These are phyloP conservation scores for Thripadectes ignobilis DNA, from an alignment of 2,797 vertebrate genomes.

Conservation along the genomic window DNA sequence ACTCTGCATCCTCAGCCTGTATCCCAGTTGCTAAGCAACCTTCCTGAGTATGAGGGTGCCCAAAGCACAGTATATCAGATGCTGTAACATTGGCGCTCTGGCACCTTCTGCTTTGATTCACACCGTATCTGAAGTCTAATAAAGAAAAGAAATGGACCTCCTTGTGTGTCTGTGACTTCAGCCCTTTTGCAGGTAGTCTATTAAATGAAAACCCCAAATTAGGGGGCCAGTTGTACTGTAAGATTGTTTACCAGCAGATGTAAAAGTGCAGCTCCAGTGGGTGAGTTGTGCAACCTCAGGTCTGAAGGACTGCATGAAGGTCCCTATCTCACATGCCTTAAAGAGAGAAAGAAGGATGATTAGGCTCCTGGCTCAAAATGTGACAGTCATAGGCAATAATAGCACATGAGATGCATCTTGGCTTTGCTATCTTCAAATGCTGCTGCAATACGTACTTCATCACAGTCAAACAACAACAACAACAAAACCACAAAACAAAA, in stretches of 20 bases:
- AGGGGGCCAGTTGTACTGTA: not conserved
- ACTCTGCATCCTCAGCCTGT: constrained; percentile 19
- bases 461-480: not conserved
- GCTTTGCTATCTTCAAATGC: not conserved
- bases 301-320: not conserved
- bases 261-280: not conserved
- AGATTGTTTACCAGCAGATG: not conserved
- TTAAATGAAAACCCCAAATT: not conserved
- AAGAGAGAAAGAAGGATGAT: not conserved
- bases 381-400: not conserved
- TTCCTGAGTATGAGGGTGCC: constrained; percentile 23
- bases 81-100: not conserved
- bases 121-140: not conserved
- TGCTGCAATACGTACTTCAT: not conserved
- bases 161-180: not conserved
- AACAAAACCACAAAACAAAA: not conserved
- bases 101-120: constrained; percentile 37
- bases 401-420: not conserved
- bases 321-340: not conserved
- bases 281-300: fast-evolving
- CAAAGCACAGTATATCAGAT: constrained; percentile 42
- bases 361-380: not conserved
- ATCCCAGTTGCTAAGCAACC: constrained; percentile 60
- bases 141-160: not conserved
- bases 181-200: not conserved